Evolutionary conservation across 2,888 invertebrate species (phyloP), one percentile per base, ranked within the genome.

Genomic region (Eupithecia subfuscata): DNA sequence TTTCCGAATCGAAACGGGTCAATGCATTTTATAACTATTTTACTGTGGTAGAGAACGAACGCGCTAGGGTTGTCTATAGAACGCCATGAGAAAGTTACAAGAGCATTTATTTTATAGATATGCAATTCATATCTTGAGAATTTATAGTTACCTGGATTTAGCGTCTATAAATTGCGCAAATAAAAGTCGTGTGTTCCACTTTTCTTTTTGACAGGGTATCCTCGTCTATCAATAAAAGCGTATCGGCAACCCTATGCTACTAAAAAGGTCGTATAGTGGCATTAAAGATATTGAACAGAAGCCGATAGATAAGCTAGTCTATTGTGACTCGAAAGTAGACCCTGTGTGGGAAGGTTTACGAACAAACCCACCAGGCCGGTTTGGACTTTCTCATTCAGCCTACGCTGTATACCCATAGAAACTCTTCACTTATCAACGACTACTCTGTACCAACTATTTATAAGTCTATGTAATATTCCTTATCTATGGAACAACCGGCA

Each of bases 301-400:
- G 90, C 87, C 83, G 83, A 83, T 83, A 86, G 88, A 91, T 88
- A 92, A 90, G 87, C 88, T 85, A 86, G 86, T 89, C 91, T 90
- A 94, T 94, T 94, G 93, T 94, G 89, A 92, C 91, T 92, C 92
- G 94, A 94, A 95, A 95, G 94, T 94, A 92, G 93, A 91, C 92
- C 89, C 89, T 86, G 84, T 87, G 89, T 89, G 87, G 90, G 89
- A 90, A 91, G 69, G 52, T 40, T 63, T 70, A 73, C 74, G 70
- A 73, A 75, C 73, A 69, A 77, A 43, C 73, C 87, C 76, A 82
- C 82, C 86, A 86, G 88, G 94, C 95, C 94, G 95, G 94, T 94
- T 89, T 85, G 86, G 89, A 92, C 94, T 94, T 95, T 95, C 95
- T 94, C 92, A 92, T 92, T 92, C 91, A 93, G 88, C 91, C 91